Evolutionary conservation across 2,113 vertebrate species (phyloP).

Genomic region (Ondatra zibethicus): DNA sequence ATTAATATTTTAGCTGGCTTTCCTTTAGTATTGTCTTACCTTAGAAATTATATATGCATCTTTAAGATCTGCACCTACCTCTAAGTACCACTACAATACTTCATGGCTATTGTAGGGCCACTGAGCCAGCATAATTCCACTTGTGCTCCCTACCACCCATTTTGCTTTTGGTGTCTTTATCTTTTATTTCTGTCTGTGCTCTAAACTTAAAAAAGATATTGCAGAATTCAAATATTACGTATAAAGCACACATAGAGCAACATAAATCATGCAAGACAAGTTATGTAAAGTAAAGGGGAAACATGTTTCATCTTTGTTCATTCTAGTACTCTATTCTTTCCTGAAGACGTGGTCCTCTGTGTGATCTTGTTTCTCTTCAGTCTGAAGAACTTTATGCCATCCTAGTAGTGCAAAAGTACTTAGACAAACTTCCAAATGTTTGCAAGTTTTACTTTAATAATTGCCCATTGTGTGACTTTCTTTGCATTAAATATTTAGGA

Average conservation of each 20-base stretch:
- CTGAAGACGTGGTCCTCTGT: not conserved
- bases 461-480: not conserved
- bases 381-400: not conserved
- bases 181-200: not conserved
- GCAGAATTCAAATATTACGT: not conserved
- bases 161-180: not conserved
- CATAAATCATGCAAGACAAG: not conserved
- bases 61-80: not conserved
- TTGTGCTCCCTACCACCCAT: accelerated
- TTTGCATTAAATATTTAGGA: not conserved
- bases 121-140: too few species aligned
- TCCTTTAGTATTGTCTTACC: not conserved
- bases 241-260: not conserved
- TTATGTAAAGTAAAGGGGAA: not conserved
- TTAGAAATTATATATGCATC: not conserved
- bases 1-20: not conserved
- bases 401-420: not conserved
- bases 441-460: not conserved
- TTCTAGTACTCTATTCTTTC: not conserved
- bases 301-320: not conserved
- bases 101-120: accelerated
- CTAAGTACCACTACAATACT: too few species aligned
- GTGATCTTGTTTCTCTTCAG: not conserved
- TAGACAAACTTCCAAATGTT: not conserved
- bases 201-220: not conserved